phyloP scores from a whole-genome alignment of 2,888 invertebrate genomes.

The Aleiodes alternator region DNA sequence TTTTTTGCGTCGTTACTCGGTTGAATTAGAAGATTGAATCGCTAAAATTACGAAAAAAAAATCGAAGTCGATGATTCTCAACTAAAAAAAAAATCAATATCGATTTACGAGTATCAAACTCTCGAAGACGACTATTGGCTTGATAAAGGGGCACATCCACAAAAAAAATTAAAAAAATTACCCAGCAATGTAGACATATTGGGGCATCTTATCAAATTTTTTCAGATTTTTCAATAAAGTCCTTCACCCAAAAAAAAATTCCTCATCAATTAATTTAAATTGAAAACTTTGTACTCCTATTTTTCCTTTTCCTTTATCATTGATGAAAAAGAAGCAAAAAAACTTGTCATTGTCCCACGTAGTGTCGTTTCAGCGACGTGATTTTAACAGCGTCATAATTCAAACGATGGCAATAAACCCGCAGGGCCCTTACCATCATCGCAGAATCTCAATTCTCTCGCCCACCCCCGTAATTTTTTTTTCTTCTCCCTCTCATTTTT shows the following conservation, averaged over 20 bases:
- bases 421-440: conserved; percentile 49
- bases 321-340: conserved; percentile 19
- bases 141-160: too few species aligned
- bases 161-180: too few species aligned
- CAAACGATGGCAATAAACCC: conserved; percentile 52
- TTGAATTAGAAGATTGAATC: background rate
- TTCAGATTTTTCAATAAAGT: too few species aligned
- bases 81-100: too few species aligned
- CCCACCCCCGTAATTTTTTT: conserved; percentile 17
- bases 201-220: too few species aligned
- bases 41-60: background rate
- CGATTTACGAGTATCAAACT: too few species aligned
- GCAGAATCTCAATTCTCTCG: conserved; percentile 28
- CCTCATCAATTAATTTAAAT: too few species aligned
- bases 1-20: background rate
- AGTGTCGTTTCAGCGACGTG: conserved; percentile 44
- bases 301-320: background rate
- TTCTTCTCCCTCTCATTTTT: conserved; percentile 28
- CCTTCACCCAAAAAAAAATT: too few species aligned
- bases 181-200: too few species aligned
- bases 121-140: too few species aligned
- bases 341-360: conserved; percentile 38
- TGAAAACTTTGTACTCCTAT: too few species aligned
- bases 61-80: too few species aligned
- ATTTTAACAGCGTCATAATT: conserved; percentile 58